Percentiles rank a stretch among this genome's conserved stretches.
Conservation (phyloP, 2,888 invertebrate species). For the Carabus problematicus region DNA sequence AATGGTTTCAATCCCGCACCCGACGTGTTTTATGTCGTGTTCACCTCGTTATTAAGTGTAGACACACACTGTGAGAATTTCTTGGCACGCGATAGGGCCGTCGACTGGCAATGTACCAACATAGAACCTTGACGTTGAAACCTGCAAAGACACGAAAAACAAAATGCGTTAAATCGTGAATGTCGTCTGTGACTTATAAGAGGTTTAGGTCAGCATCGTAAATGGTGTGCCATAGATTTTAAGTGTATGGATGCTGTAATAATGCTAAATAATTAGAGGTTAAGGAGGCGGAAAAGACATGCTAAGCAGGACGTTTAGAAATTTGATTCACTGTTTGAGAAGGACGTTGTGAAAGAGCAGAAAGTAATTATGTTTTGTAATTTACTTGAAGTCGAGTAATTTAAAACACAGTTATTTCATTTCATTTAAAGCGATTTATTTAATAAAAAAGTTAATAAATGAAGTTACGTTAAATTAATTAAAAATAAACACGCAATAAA, state of each 20-base stretch:
- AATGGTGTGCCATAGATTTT: neutral
- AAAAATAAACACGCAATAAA: no score
- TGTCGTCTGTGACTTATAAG: neutral
- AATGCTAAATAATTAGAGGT: no score
- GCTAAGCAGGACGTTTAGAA: no score
- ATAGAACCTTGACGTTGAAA: conserved; percentile 37
- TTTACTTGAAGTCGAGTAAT: no score
- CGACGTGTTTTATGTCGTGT: conserved; percentile 26
- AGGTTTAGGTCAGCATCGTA: conserved; percentile 6
- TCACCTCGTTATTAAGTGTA: conserved; percentile 26
- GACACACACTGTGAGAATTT: neutral
- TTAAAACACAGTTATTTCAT: no score
- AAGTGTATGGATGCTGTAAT: neutral
- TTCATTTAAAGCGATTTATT: no score
- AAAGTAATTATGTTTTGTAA: no score
- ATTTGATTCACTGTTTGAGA: no score
- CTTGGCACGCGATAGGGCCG: neutral
- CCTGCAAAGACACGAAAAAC: neutral
- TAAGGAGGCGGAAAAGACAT: no score
- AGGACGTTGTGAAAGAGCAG: no score
- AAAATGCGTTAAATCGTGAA: neutral
- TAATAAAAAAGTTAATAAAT: no score
- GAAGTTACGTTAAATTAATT: no score
- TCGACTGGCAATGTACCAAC: conserved; percentile 3
- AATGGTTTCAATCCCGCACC: conserved; percentile 2